These are phyloP conservation scores for Willisornis vidua DNA, from an alignment of 2,113 vertebrate genomes.

Conservation along the genomic window DNA sequence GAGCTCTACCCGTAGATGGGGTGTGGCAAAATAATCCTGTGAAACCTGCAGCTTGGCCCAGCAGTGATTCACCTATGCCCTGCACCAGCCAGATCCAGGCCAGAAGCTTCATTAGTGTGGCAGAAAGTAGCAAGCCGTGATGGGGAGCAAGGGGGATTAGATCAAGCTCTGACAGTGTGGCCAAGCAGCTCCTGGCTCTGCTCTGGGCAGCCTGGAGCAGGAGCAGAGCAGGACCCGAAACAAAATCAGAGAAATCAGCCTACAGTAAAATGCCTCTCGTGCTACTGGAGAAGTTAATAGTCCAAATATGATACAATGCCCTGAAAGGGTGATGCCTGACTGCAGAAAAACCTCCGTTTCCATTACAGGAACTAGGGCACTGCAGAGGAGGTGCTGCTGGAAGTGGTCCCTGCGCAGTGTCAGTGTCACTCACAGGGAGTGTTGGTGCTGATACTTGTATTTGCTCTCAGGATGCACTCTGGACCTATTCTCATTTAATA, in stretches of 20 bases:
- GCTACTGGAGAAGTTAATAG: neutral
- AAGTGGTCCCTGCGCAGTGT: neutral
- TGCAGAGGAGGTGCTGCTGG: neutral
- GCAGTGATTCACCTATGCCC: neutral
- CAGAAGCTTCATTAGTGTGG: neutral
- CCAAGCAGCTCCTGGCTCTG: neutral
- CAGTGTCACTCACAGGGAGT: neutral
- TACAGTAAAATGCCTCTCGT: neutral
- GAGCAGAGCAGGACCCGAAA: neutral
- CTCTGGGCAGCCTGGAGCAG: neutral
- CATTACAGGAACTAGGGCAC: neutral
- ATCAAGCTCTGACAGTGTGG: rapidly evolving
- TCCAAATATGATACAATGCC: neutral
- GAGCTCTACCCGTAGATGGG: neutral
- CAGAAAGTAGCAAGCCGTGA: neutral
- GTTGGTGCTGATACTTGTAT: rapidly evolving
- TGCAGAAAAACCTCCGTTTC: neutral
- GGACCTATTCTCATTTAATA: neutral
- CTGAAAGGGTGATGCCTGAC: neutral
- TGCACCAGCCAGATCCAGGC: neutral
- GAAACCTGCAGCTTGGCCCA: neutral
- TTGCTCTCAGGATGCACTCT: neutral
- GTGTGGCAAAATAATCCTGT: neutral
- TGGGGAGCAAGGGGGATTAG: neutral
- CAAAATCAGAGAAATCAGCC: neutral